Percentiles rank a stretch among this genome's conserved stretches.
These are phyloP conservation scores for Podabrus alpinus DNA, from an alignment of 2,888 invertebrate species.

Conservation along the genomic window DNA sequence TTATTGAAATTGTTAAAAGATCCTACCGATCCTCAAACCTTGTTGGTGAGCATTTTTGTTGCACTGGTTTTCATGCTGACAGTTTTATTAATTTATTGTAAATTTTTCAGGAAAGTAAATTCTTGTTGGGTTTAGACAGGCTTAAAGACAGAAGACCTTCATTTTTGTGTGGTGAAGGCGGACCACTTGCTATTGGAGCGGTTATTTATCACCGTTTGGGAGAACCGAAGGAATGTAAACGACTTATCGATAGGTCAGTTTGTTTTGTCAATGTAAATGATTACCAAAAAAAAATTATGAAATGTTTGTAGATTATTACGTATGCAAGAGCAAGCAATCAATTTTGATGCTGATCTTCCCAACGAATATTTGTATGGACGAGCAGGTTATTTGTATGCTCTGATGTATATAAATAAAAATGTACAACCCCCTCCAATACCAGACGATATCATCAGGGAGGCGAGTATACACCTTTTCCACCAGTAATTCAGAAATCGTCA, in stretches of 20 bases:
- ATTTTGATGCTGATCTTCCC: constrained; percentile 61
- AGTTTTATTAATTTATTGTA: neutral
- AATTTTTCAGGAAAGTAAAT: constrained; percentile 52
- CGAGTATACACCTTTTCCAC: too few relatives aligned
- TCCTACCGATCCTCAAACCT: constrained; percentile 40
- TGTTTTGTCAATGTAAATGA: neutral
- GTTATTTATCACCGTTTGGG: constrained; percentile 63
- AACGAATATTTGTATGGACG: constrained; percentile 88
- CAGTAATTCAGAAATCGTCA: too few relatives aligned
- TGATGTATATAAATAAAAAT: constrained; percentile 74
- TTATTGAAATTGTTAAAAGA: constrained; percentile 63
- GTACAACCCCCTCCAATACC: constrained; percentile 65
- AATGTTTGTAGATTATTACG: constrained; percentile 58
- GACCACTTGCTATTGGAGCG: constrained; percentile 67
- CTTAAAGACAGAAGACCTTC: constrained; percentile 61
- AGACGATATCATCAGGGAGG: constrained; percentile 63
- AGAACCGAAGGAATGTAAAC: constrained; percentile 58
- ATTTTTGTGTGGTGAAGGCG: constrained; percentile 71
- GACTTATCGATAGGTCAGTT: constrained; percentile 59
- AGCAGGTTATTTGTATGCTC: constrained; percentile 78
- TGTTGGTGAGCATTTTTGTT: constrained; percentile 41
- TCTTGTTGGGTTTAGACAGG: constrained; percentile 55
- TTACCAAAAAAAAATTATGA: constrained; percentile 6
- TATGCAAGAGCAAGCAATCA: constrained; percentile 61
- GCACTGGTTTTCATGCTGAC: neutral